Conservation (phyloP, 2,797 vertebrate genomes). For the Selene dorsalis region DNA sequence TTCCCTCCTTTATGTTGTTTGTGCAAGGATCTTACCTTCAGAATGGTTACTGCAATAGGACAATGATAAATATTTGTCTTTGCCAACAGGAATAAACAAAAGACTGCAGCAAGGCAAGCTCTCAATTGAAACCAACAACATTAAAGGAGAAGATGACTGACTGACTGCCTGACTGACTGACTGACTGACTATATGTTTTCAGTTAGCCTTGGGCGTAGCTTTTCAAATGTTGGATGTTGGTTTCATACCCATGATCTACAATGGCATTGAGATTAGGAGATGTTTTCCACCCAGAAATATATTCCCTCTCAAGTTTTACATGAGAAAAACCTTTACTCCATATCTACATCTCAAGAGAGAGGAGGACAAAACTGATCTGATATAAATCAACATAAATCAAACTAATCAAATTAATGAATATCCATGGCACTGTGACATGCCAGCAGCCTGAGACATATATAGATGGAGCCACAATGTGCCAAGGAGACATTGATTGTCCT, state of each 20-base stretch:
- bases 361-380: not conserved
- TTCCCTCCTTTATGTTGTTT: conserved; percentile 12
- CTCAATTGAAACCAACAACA: conserved; percentile 54
- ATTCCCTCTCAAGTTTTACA: conserved; percentile 20
- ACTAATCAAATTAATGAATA: conserved; percentile 7
- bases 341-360: not conserved
- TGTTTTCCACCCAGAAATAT: conserved; percentile 43
- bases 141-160: conserved; percentile 21
- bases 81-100: conserved; percentile 13
- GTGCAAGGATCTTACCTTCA: conserved; percentile 5
- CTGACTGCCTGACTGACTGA: no score
- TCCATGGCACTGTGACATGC: not conserved
- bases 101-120: conserved; percentile 26
- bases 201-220: conserved; percentile 67
- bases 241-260: conserved; percentile 67
- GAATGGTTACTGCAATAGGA: not conserved
- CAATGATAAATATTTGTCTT: conserved; percentile 12
- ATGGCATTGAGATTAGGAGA: conserved; percentile 52
- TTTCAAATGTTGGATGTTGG: conserved; percentile 49
- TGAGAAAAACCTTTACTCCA: no score
- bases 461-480: not conserved
- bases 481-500: not conserved
- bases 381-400: conserved; percentile 1
- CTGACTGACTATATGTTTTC: conserved; percentile 62
- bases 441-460: not conserved